phyloP scores from a whole-genome alignment of 2,113 vertebrate genomes.

The Nipponia nippon region DNA sequence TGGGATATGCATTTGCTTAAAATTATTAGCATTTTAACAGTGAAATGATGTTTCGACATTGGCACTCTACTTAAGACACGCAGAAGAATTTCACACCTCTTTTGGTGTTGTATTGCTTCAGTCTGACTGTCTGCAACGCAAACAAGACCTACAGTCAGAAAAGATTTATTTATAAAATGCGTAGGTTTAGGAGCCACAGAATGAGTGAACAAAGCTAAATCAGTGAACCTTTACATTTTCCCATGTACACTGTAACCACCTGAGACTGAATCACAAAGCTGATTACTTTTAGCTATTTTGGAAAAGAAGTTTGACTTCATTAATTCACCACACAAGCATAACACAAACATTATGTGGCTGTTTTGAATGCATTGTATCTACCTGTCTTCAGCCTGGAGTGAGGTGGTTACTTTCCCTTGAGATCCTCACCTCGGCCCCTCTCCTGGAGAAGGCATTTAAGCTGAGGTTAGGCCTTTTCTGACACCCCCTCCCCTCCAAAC shows the following conservation, averaged over 20 bases:
- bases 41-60: background rate
- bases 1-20: background rate
- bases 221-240: background rate
- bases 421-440: background rate
- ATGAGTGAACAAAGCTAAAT: background rate
- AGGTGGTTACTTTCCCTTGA: background rate
- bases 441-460: background rate
- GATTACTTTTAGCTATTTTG: background rate
- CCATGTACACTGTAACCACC: background rate
- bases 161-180: background rate
- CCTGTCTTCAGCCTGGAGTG: background rate
- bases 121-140: background rate
- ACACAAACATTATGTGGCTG: background rate
- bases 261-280: background rate
- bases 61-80: background rate
- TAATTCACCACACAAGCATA: background rate
- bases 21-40: background rate
- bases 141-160: background rate
- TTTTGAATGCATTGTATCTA: background rate
- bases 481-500: fast-evolving
- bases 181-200: background rate
- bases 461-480: background rate
- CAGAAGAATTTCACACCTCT: background rate
- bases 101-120: background rate
- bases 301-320: background rate